Percentiles rank a stretch among this genome's conserved stretches.
phyloP scores from a whole-genome alignment of 2,888 invertebrate genomes.

The Lepas anatifera region DNA sequence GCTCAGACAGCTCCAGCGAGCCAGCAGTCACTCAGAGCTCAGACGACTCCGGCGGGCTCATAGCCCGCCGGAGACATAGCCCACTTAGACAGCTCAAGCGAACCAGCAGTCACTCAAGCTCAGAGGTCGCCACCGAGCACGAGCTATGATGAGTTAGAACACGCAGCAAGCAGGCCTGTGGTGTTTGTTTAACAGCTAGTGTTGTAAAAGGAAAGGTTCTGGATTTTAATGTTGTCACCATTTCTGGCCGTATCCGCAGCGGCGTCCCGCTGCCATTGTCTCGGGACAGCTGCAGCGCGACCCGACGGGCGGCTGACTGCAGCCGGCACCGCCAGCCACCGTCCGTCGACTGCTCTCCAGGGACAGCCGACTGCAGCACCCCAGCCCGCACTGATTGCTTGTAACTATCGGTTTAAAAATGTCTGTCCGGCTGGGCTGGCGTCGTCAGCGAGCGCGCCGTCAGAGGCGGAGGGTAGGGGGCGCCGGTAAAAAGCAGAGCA shows the following conservation, averaged over 20 bases:
- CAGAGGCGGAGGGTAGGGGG: not conserved
- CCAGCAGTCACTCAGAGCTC: not conserved
- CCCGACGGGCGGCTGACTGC: not conserved
- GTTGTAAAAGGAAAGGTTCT: too few relatives aligned
- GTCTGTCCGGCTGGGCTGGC: not conserved
- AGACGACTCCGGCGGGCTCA: not conserved
- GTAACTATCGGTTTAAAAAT: constrained; percentile 13
- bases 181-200: too few relatives aligned
- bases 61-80: too few relatives aligned
- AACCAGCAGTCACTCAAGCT: too few relatives aligned
- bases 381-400: constrained; percentile 12
- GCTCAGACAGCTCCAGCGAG: not conserved
- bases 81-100: not conserved
- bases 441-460: not conserved
- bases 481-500: not conserved
- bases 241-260: not conserved
- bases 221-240: too few relatives aligned
- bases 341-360: too few relatives aligned
- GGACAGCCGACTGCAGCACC: too few relatives aligned
- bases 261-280: not conserved
- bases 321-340: not conserved
- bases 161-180: too few relatives aligned
- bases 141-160: too few relatives aligned
- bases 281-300: not conserved
- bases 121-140: too few relatives aligned